Evolutionary conservation across 2,888 invertebrate genomes (phyloP), one percentile per base, ranked within the genome.

Genomic region (Eupsilia transversa): DNA sequence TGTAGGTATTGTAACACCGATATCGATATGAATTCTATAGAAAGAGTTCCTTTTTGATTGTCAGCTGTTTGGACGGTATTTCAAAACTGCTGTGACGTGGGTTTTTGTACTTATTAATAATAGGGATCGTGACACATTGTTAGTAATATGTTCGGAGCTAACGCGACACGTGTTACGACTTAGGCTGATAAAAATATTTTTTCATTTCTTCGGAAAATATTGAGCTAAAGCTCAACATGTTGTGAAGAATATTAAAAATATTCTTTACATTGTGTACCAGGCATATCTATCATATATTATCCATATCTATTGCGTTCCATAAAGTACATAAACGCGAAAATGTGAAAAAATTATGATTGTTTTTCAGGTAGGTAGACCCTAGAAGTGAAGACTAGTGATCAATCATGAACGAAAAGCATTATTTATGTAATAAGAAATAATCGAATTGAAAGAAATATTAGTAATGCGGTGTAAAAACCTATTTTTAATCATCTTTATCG

Each of bases 1-100:
- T 84, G 76, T 82, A 75, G 75, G 74, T 77, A 80, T 80, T 85
- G 82, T 82, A 69, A 74, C 70, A 66, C 41, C 30, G 67, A 76
- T 84, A 82, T 72, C 49, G 54, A 74, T 68, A 61, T 66, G 60
- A 63, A 73, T 82, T 85, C 75, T 76, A 74, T 82, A 54, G 68
- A 76, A 73, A 78, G 49, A 68, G 73, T 86, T 77, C 35, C 61
- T 57, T 69, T 74, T 74, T 27, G 63, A 70, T 20, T 63, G 74
- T 79, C 72, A 69, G 56, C 68, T 46, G 5, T 79, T 80, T 71
- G 67, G 66, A 41, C 38, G 59, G 61, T 71, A 72, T 71, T 72
- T 72, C 69, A 80, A n/a, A n/a, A 74, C 59, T 63, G 12, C 20
- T 33, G 9, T 68, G 83, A 79, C 59, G 30, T 33, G n/a, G 74